Base-by-base conservation (phyloP, 1,140 invertebrate species). In the Capitella teleta region DNA sequence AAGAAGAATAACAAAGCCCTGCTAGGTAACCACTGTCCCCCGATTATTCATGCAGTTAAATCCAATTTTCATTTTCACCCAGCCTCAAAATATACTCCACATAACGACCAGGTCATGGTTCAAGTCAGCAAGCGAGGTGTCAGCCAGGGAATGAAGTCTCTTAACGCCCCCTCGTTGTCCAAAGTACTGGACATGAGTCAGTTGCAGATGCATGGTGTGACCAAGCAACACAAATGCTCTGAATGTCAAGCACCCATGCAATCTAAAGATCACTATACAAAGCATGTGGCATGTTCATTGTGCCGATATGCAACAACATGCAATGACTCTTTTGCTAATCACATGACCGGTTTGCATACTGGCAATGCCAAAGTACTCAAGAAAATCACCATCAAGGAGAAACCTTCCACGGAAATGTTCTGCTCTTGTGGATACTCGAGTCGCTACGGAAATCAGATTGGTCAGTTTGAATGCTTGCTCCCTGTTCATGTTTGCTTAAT, bases 301-400 rank as follows among this genome's bases (percentile, higher is more conserved):
- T 70, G 67, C 48, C 58, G 67, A 0, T 70, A 63, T 57, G 67
- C 67, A n/a, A 68, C 67, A 6, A 66, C 59, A 49, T 70, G 67
- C 43, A 67, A 60, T 36, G 57, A 62, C 18, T 62, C 67, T 0
- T 70, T 65, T 38, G 60, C 67, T 16, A 60, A 61, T 45, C 67
- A 70, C 52, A 70, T 70, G 67, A 62, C 65, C 61, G 60, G 60
- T 2, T 68, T 67, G 43, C 67, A 70, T 45, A 64, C 64, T 0
- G 62, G 64, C 14, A 41, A 23, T 19, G n/a, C 21, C 2, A 18
- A 40, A 28, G 21, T 12, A 21, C 21, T 21, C 2, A 26, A 43
- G 21, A 28, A 51, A 6, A 19, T 19, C 19, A 60, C 61, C n/a
- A 59, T 64, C 0, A 54, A 47, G 47, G 64, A 68, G 34, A 40